Evolutionary conservation across 2,113 vertebrate species (phyloP).

Genomic region (Carollia perspicillata): DNA sequence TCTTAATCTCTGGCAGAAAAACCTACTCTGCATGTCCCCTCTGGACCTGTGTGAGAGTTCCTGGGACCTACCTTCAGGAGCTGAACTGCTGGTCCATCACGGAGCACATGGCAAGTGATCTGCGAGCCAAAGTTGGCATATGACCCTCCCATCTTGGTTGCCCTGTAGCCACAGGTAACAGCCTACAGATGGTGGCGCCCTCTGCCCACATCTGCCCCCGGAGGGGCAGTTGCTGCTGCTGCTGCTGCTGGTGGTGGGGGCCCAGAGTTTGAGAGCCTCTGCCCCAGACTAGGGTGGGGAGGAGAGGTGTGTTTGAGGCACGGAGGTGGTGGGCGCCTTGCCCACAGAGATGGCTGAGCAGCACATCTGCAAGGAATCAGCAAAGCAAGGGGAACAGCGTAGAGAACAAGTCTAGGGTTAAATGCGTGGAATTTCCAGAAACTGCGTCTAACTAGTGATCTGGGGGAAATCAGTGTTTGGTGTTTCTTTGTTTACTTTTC

Average conservation of each 20-base stretch:
- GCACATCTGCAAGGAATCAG: fast-evolving
- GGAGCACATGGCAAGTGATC: neutral
- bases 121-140: neutral
- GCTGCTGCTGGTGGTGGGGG: too few relatives aligned
- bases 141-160: neutral
- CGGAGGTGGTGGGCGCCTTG: fast-evolving
- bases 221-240: neutral
- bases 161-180: neutral
- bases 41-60: neutral
- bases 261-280: neutral
- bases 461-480: too few relatives aligned
- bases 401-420: neutral
- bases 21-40: neutral
- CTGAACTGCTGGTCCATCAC: neutral
- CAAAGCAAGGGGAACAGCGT: neutral
- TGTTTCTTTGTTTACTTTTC: neutral
- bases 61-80: neutral
- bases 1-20: neutral
- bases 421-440: neutral
- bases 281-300: neutral
- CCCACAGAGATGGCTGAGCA: neutral
- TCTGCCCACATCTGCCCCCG: neutral
- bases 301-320: neutral
- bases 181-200: too few relatives aligned
- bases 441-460: neutral